phyloP scores from a whole-genome alignment of 2,113 vertebrate species.

The Hepsetus odoe region DNA sequence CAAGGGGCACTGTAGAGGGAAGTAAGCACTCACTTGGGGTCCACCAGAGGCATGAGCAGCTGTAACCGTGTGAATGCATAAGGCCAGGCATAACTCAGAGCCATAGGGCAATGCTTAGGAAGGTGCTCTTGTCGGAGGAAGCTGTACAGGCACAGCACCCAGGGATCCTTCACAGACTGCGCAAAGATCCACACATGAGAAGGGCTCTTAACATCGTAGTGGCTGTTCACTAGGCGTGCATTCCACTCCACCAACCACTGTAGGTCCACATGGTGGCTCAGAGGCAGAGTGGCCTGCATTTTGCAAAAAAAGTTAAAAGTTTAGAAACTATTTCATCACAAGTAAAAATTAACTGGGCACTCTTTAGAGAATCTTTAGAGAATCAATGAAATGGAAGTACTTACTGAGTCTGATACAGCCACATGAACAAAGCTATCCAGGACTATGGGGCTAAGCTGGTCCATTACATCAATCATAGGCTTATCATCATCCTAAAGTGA shows the following conservation, averaged over 20 bases:
- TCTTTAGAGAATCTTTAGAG: too few relatives aligned
- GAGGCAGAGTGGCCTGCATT: slow-evolving; percentile 83
- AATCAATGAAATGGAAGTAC: slow-evolving; percentile 61
- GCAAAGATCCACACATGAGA: slow-evolving; percentile 99
- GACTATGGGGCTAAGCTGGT: slow-evolving; percentile 94
- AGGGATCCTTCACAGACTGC: slow-evolving; percentile 94
- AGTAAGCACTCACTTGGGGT: slow-evolving; percentile 91
- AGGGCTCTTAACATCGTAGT: slow-evolving; percentile 96
- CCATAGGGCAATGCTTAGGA: slow-evolving; percentile 93
- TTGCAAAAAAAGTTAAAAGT: too few relatives aligned
- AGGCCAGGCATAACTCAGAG: slow-evolving; percentile 97
- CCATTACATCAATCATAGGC: slow-evolving; percentile 98
- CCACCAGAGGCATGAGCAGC: slow-evolving; percentile 92
- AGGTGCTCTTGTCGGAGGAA: slow-evolving; percentile 95
- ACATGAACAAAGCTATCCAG: slow-evolving; percentile 97
- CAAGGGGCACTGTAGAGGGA: background rate
- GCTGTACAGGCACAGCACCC: slow-evolving; percentile 97
- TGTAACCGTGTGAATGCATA: slow-evolving; percentile 94
- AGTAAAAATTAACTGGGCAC: too few relatives aligned
- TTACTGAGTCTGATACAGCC: slow-evolving; percentile 92
- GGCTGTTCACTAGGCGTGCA: slow-evolving; percentile 92
- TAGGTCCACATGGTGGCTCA: slow-evolving; percentile 91
- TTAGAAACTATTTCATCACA: too few relatives aligned
- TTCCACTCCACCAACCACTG: slow-evolving; percentile 98
- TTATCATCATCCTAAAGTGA: slow-evolving; percentile 92